A percentile compares a stretch with the other conserved stretches of the same genome.
Conservation (phyloP, 2,113 vertebrate species). For the Proterorhinus semilunaris region DNA sequence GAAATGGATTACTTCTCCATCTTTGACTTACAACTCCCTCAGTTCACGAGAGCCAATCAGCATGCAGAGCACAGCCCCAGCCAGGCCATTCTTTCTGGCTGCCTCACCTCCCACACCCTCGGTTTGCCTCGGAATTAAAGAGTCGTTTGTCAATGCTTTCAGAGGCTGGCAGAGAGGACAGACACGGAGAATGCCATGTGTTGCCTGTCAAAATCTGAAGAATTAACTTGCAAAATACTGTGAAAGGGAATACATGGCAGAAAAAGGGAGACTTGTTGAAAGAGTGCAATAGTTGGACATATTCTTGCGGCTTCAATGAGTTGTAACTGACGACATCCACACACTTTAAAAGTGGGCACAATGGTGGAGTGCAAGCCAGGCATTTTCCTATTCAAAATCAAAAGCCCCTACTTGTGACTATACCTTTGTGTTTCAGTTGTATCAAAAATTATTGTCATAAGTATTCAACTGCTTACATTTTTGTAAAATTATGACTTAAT, state of each 20-base stretch:
- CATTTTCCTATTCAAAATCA: too few species aligned
- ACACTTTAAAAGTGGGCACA: too few species aligned
- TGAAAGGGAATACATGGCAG: slow-evolving; percentile 5
- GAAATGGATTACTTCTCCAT: slow-evolving; percentile 36
- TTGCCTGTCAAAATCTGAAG: slow-evolving; percentile 49
- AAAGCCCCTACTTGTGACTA: too few species aligned
- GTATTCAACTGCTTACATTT: too few species aligned
- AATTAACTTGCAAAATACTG: slow-evolving; percentile 40
- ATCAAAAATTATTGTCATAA: too few species aligned
- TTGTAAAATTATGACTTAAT: too few species aligned
- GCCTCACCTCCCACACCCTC: slow-evolving; percentile 45
- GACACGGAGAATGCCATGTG: slow-evolving; percentile 48
- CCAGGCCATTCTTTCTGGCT: slow-evolving; percentile 59
- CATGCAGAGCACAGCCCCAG: slow-evolving; percentile 48
- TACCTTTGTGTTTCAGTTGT: too few species aligned
- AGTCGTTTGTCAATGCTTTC: slow-evolving; percentile 70
- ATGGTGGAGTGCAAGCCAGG: too few species aligned
- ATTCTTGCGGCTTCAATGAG: slow-evolving; percentile 7
- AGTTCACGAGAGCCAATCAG: slow-evolving; percentile 50
- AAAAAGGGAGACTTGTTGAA: slow-evolving; percentile 1
- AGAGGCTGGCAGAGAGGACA: slow-evolving; percentile 48
- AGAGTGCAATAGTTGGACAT: slow-evolving; percentile 1
- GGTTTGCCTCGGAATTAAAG: slow-evolving; percentile 60
- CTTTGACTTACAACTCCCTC: slow-evolving; percentile 26
- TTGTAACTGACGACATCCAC: neutral